A percentile compares a stretch with the other conserved stretches of the same genome.
phyloP scores from a whole-genome alignment of 2,888 invertebrate genomes.

The Macaria liturata region DNA sequence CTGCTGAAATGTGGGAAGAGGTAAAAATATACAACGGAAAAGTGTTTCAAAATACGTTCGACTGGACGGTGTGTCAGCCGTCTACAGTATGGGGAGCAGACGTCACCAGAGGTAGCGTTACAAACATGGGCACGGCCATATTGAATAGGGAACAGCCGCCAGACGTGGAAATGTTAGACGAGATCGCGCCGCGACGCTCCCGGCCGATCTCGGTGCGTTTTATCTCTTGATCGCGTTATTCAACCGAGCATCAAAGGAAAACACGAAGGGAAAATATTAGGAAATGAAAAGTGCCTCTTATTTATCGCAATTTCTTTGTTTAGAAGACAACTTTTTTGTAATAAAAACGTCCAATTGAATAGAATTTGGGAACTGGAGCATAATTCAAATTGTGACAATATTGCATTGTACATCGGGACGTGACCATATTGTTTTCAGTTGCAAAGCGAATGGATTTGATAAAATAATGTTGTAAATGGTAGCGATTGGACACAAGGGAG shows the following conservation, averaged over 20 bases:
- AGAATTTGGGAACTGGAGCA: too few species aligned
- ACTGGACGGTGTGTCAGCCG: conserved; percentile 34
- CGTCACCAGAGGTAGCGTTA: conserved; percentile 41
- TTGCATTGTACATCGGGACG: conserved; percentile 7
- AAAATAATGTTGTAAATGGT: conserved; percentile 37
- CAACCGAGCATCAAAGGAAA: conserved; percentile 77
- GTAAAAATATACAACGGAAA: conserved; percentile 46
- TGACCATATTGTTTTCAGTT: conserved; percentile 19
- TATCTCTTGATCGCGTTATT: conserved; percentile 80
- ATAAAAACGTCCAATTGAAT: too few species aligned
- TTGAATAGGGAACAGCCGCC: conserved; percentile 50
- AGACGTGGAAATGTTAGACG: conserved; percentile 58
- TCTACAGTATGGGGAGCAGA: conserved; percentile 33
- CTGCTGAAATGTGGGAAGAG: conserved; percentile 40
- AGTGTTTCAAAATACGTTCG: conserved; percentile 36
- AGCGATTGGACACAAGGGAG: conserved; percentile 43
- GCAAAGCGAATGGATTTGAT: conserved; percentile 18
- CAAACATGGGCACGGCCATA: conserved; percentile 44
- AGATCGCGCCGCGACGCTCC: conserved; percentile 47
- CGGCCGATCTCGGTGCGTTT: conserved; percentile 65
- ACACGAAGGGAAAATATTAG: conserved; percentile 68
- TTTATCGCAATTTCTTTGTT: conserved; percentile 63
- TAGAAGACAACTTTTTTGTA: conserved; percentile 29
- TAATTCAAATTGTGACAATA: conserved; percentile 9
- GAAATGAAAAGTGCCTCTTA: conserved; percentile 64